Evolutionary conservation across 2,797 vertebrate species (phyloP).

Genomic region (Crypturellus tataupa): DNA sequence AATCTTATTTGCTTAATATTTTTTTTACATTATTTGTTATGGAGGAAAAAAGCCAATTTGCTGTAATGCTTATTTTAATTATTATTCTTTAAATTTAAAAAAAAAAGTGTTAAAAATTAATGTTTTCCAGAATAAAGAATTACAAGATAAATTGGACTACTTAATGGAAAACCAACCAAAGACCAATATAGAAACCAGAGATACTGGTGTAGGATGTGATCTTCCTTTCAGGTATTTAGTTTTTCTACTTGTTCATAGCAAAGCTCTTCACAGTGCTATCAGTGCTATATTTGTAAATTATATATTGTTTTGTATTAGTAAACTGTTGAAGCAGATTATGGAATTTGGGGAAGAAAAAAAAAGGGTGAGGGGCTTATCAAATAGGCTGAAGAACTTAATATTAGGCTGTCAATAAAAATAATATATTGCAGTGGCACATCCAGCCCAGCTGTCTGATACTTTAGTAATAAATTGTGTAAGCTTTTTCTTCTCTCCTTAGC

Average conservation of each 20-base stretch:
- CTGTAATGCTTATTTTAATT: background rate
- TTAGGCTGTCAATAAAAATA: background rate
- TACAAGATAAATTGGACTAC: slow-evolving; percentile 96
- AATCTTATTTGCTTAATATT: background rate
- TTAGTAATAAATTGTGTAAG: background rate
- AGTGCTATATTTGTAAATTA: background rate
- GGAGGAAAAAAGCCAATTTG: background rate
- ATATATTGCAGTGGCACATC: background rate
- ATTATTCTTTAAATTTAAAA: background rate
- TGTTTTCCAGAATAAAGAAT: slow-evolving; percentile 93
- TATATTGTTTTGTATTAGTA: background rate
- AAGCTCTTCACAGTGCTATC: background rate
- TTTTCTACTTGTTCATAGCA: background rate
- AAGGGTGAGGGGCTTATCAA: background rate
- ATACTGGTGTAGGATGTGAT: slow-evolving; percentile 90
- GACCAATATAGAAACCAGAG: slow-evolving; percentile 87
- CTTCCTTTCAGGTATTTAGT: slow-evolving; percentile 88
- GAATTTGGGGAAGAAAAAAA: background rate
- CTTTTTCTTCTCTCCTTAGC: slow-evolving; percentile 57
- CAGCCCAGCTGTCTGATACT: background rate
- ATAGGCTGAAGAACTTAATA: background rate
- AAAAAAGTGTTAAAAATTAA: background rate
- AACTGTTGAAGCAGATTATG: background rate
- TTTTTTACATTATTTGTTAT: background rate
- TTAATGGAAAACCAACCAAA: slow-evolving; percentile 89